These are phyloP conservation scores for Scaptodrosophila lebanonensis DNA, from an alignment of 1,140 invertebrate species.

Conservation along the genomic window DNA sequence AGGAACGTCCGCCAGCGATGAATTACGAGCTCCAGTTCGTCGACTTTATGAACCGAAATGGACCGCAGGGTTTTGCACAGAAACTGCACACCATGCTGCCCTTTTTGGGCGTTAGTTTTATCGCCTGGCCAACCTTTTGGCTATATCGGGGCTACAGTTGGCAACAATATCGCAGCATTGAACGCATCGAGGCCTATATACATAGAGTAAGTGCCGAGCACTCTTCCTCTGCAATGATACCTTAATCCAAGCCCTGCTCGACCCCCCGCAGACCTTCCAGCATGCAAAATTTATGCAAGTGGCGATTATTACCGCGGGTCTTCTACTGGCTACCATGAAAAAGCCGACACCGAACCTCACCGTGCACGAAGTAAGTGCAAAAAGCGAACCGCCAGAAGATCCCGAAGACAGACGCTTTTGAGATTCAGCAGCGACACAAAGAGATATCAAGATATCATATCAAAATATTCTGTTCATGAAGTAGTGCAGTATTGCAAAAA, in stretches of 20 bases:
- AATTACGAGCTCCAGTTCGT: constrained; percentile 41
- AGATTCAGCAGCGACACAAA: constrained; percentile 3
- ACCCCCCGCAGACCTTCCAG: constrained; percentile 48
- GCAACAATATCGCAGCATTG: constrained; percentile 34
- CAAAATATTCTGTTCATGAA: no score
- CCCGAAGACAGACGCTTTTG: neutral
- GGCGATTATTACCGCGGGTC: constrained; percentile 37
- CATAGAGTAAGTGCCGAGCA: constrained; percentile 34
- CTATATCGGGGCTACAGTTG: constrained; percentile 51
- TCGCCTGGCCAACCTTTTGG: constrained; percentile 61
- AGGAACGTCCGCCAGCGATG: neutral
- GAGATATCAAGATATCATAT: neutral
- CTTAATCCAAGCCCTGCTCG: neutral
- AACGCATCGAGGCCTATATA: constrained; percentile 46
- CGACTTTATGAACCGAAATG: constrained; percentile 47
- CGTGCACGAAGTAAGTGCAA: constrained; percentile 2
- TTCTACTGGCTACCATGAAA: constrained; percentile 23
- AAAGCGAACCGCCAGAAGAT: constrained; percentile 6
- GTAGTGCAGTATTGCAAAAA: no score
- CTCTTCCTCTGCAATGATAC: neutral
- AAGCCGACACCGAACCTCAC: neutral
- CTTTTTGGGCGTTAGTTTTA: constrained; percentile 41
- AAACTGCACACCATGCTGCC: constrained; percentile 46
- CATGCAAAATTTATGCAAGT: constrained; percentile 56
- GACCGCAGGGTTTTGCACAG: constrained; percentile 37